Evolutionary conservation across 1,140 invertebrate species (phyloP).

Genomic region (Ptiloglossa arizonensis): DNA sequence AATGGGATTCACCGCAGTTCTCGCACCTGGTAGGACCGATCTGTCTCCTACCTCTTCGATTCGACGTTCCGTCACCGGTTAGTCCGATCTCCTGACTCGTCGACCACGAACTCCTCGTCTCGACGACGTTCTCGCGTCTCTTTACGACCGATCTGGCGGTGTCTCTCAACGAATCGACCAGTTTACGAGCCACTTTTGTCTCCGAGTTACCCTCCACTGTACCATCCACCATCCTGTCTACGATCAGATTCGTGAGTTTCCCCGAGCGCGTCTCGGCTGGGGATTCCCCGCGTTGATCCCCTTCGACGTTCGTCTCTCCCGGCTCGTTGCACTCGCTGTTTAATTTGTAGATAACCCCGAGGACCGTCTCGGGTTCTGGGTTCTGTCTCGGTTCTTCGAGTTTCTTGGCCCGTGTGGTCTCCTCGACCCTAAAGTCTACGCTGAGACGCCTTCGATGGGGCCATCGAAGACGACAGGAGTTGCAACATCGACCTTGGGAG

Average conservation of each 20-base stretch:
- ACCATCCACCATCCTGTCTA: background rate
- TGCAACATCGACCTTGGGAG: background rate
- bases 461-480: too few relatives aligned
- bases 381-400: background rate
- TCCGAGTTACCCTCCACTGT: background rate
- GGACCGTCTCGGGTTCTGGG: background rate
- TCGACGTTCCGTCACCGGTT: background rate
- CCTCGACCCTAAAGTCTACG: background rate
- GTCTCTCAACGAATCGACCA: slow-evolving; percentile 40
- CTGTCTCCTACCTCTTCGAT: background rate
- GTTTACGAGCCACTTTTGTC: slow-evolving; percentile 41
- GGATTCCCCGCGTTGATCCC: slow-evolving; percentile 23
- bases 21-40: slow-evolving; percentile 26
- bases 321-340: too few relatives aligned
- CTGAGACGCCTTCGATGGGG: background rate
- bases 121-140: slow-evolving; percentile 20
- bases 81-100: slow-evolving; percentile 1
- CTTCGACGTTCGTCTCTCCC: background rate
- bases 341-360: slow-evolving; percentile 16
- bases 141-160: slow-evolving; percentile 2
- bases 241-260: slow-evolving; percentile 7
- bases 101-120: slow-evolving; percentile 13
- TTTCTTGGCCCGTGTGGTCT: background rate
- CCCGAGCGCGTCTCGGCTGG: background rate
- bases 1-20: slow-evolving; percentile 47